These are phyloP conservation scores for Mercenaria mercenaria DNA, from an alignment of 1,140 invertebrate genomes.

Conservation along the genomic window DNA sequence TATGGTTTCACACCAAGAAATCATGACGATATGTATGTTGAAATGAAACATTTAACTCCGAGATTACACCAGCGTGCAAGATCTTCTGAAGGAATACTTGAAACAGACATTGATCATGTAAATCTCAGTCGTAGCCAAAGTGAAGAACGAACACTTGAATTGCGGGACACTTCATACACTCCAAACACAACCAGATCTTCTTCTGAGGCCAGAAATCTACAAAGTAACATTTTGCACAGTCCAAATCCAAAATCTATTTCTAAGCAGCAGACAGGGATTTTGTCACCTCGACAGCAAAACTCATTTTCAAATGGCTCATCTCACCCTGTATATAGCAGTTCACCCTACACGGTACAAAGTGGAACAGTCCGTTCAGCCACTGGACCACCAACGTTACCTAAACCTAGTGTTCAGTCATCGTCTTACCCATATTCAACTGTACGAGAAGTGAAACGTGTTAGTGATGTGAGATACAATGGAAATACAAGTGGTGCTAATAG, in stretches of 20 bases:
- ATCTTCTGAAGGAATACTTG: conserved; percentile 76
- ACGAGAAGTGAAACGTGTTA: conserved; percentile 30
- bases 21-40: conserved; percentile 71
- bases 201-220: conserved; percentile 20
- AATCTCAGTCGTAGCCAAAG: conserved; percentile 56
- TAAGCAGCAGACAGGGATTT: not conserved
- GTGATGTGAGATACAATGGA: conserved; percentile 28
- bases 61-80: conserved; percentile 65
- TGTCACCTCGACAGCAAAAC: not conserved
- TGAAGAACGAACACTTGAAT: conserved; percentile 69
- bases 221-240: not conserved
- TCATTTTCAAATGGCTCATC: not conserved
- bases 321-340: conserved; percentile 16
- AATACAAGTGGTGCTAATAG: not conserved
- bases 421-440: conserved; percentile 65
- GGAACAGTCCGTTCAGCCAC: not conserved
- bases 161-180: not conserved
- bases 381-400: conserved; percentile 42
- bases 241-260: not conserved
- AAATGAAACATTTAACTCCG: conserved; percentile 54
- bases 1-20: conserved; percentile 48
- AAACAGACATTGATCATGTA: conserved; percentile 57
- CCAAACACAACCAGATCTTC: conserved; percentile 1
- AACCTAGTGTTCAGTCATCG: conserved; percentile 41
- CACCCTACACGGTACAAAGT: conserved; percentile 24